Evolutionary conservation across 1,140 invertebrate species (phyloP).

Genomic region (Macrobrachium rosenbergii): DNA sequence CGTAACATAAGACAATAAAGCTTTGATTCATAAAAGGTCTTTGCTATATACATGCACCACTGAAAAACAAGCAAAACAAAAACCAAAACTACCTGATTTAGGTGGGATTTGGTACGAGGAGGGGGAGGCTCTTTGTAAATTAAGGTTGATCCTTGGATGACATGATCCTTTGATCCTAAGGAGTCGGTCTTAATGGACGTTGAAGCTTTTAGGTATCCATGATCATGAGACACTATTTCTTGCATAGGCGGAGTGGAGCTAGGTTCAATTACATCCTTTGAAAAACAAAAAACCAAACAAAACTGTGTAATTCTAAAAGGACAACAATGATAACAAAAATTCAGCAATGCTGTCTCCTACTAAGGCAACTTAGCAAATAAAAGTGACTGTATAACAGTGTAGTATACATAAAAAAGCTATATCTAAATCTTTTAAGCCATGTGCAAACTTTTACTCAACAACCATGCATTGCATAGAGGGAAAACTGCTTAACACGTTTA

Average conservation of each 20-base stretch:
- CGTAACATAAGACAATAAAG: no score
- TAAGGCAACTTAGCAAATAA: no score
- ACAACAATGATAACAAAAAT: neutral
- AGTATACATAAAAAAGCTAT: neutral
- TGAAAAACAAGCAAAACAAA: no score
- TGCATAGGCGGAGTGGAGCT: constrained; percentile 32
- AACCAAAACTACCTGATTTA: neutral
- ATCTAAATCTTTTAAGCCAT: neutral
- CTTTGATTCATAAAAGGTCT: no score
- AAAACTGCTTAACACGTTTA: no score
- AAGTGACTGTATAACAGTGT: neutral
- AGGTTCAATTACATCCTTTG: constrained; percentile 9
- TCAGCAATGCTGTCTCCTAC: neutral
- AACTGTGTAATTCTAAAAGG: neutral
- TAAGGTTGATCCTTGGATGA: no score
- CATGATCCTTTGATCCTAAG: neutral
- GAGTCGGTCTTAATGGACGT: constrained; percentile 9
- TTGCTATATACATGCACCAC: no score
- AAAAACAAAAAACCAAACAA: neutral
- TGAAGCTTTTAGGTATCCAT: constrained; percentile 41
- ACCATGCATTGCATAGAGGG: no score
- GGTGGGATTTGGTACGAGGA: neutral
- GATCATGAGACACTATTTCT: constrained; percentile 51
- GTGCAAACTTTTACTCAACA: no score
- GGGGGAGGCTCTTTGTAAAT: no score